These are phyloP conservation scores for Dromas ardeola DNA, from an alignment of 2,113 vertebrate genomes.

Conservation along the genomic window DNA sequence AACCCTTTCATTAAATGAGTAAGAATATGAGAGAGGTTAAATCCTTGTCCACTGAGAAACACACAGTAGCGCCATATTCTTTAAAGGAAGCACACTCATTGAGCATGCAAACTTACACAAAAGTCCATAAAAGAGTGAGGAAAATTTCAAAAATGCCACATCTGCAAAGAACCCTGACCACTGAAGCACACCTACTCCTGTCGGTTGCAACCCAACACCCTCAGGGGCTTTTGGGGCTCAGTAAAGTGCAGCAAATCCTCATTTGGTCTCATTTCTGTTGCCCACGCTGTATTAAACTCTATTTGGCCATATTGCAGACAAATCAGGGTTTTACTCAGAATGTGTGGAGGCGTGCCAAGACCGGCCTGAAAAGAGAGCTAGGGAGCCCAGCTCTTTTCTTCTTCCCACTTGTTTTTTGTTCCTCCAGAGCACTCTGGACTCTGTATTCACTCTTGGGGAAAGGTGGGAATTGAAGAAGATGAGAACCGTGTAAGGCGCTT, in stretches of 20 bases:
- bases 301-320: background rate
- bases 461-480: background rate
- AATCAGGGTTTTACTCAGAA: background rate
- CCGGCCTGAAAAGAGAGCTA: background rate
- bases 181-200: background rate
- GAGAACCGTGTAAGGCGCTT: accelerated
- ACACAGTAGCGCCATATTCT: background rate
- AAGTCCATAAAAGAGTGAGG: background rate
- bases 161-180: background rate
- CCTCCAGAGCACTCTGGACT: background rate
- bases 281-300: background rate
- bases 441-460: background rate
- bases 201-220: background rate
- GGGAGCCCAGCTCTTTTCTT: background rate
- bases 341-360: background rate
- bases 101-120: background rate
- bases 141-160: background rate
- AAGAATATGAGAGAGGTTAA: background rate
- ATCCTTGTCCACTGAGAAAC: background rate
- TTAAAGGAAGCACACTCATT: background rate
- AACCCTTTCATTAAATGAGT: background rate
- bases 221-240: background rate
- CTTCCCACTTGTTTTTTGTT: background rate
- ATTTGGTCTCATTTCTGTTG: background rate
- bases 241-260: background rate